Conservation (phyloP, 2,797 vertebrate genomes). For the Aldrovandia affinis region DNA sequence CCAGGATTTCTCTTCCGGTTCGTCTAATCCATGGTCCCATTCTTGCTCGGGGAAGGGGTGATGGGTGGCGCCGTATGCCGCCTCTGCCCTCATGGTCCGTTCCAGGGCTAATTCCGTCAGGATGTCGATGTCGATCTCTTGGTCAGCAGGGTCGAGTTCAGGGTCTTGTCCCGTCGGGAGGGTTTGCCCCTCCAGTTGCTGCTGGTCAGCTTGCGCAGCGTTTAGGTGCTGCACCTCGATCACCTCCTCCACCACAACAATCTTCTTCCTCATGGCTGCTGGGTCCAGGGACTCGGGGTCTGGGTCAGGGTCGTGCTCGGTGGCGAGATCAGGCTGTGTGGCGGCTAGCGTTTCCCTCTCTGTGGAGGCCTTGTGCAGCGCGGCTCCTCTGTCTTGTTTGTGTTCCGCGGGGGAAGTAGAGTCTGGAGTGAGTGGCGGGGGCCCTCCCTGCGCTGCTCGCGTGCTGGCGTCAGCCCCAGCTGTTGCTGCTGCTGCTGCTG, state of each 20-base stretch:
- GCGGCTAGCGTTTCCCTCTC: conserved; percentile 61
- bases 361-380: conserved; percentile 56
- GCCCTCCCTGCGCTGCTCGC: conserved; percentile 67
- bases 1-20: conserved; percentile 73
- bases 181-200: conserved; percentile 50
- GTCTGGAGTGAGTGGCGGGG: conserved; percentile 67
- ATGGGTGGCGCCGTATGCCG: neutral
- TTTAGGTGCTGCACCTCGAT: conserved; percentile 74
- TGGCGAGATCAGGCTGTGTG: conserved; percentile 55
- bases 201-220: conserved; percentile 50
- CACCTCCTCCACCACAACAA: conserved; percentile 80
- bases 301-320: conserved; percentile 42
- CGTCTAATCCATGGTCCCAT: conserved; percentile 76
- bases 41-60: conserved; percentile 57
- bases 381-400: conserved; percentile 61
- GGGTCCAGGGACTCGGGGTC: conserved; percentile 58
- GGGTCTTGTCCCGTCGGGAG: conserved; percentile 50
- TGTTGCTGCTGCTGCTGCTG: conserved; percentile 71
- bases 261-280: conserved; percentile 76
- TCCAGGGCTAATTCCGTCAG: conserved; percentile 71
- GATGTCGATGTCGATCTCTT: conserved; percentile 76
- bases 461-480: conserved; percentile 67
- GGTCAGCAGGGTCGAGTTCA: conserved; percentile 54
- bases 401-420: conserved; percentile 53
- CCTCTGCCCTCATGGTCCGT: conserved; percentile 49